Evolutionary conservation across 2,888 invertebrate genomes (phyloP).

Genomic region (Orgyia antiqua): DNA sequence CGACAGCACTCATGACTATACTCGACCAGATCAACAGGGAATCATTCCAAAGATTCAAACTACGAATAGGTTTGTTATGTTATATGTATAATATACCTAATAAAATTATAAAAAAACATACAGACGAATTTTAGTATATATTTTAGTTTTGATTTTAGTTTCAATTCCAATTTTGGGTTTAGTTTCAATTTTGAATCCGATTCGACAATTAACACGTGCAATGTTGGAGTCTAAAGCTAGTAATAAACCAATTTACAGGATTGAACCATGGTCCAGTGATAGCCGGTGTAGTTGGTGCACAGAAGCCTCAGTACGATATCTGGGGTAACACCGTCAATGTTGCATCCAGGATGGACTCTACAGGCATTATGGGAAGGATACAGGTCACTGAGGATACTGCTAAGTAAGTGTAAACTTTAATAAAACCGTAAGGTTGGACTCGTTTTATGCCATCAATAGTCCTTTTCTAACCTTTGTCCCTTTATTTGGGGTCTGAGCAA

Average conservation of each 20-base stretch:
- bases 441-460: no score
- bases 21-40: constrained; percentile 97
- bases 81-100: background rate
- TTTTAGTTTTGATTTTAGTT: no score
- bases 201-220: no score
- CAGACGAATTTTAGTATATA: no score
- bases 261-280: constrained; percentile 94
- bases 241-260: no score
- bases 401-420: constrained; percentile 39
- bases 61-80: constrained; percentile 89
- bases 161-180: no score
- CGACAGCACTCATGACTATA: constrained; percentile 93
- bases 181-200: no score
- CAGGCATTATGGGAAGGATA: constrained; percentile 91
- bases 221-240: no score
- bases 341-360: constrained; percentile 98
- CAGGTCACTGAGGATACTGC: constrained; percentile 82
- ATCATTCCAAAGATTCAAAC: constrained; percentile 96
- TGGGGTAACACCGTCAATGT: constrained; percentile 99
- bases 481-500: no score
- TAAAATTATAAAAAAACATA: no score
- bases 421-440: no score
- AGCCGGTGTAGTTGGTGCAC: constrained; percentile 97
- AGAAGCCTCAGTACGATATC: constrained; percentile 98
- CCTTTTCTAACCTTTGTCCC: no score